phyloP scores from a whole-genome alignment of 2,888 invertebrate genomes.

The Eubasilissa splendida region DNA sequence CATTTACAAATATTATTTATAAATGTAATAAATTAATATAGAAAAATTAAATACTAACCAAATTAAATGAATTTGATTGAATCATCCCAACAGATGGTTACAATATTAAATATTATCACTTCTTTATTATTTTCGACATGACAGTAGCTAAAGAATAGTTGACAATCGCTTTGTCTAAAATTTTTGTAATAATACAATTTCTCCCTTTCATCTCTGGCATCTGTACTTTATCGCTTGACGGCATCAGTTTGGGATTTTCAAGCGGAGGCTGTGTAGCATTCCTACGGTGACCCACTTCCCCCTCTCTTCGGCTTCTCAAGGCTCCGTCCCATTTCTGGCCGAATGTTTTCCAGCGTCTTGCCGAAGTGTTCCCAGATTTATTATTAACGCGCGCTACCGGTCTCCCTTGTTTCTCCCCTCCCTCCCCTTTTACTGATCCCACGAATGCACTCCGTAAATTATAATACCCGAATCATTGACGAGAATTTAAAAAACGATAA shows the following conservation, averaged over 20 bases:
- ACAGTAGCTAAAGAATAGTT: too few species aligned
- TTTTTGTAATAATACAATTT: too few species aligned
- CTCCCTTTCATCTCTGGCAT: conserved; percentile 5
- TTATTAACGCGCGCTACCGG: conserved; percentile 38
- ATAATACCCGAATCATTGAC: not conserved
- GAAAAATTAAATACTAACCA: too few species aligned
- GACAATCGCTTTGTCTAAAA: too few species aligned
- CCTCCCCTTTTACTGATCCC: not conserved
- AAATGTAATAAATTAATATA: too few species aligned
- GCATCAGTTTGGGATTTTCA: not conserved
- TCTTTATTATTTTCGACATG: too few species aligned
- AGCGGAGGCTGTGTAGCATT: conserved; percentile 17
- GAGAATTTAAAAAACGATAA: too few species aligned
- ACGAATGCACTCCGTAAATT: conserved; percentile 30
- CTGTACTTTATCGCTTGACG: conserved; percentile 7
- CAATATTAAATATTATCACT: too few species aligned
- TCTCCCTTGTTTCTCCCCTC: not conserved
- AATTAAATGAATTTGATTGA: too few species aligned
- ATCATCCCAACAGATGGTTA: too few species aligned
- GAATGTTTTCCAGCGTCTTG: conserved; percentile 37
- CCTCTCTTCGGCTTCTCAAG: conserved; percentile 9
- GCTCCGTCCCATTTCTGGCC: conserved; percentile 36
- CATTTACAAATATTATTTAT: too few species aligned
- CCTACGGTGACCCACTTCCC: conserved; percentile 23
- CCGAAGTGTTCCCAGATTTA: conserved; percentile 41